Evolutionary conservation across 2,797 vertebrate species (phyloP).

Genomic region (Avahi laniger): DNA sequence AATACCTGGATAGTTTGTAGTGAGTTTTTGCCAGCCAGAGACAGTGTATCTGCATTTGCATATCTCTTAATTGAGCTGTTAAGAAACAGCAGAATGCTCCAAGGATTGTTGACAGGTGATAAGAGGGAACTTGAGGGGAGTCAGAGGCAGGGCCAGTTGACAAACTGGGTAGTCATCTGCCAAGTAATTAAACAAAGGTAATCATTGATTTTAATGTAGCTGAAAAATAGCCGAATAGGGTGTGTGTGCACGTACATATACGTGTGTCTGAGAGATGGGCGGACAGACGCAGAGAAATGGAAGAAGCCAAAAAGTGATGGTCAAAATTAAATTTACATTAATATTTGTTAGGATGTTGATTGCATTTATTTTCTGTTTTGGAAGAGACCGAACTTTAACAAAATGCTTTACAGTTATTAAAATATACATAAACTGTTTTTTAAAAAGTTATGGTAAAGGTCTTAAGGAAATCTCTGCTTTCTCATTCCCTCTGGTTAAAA

Average conservation of each 20-base stretch:
- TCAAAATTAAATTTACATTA: conserved; percentile 6
- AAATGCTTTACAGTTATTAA: conserved; percentile 59
- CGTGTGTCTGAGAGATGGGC: background rate
- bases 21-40: background rate
- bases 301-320: background rate
- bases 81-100: background rate
- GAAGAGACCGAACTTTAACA: conserved; percentile 52
- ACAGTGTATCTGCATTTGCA: background rate
- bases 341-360: background rate
- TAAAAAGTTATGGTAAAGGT: conserved; percentile 33
- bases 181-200: conserved; percentile 26
- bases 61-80: background rate
- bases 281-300: background rate
- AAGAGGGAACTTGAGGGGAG: background rate
- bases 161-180: background rate
- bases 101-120: background rate
- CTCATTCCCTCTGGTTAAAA: conserved; percentile 40
- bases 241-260: background rate
- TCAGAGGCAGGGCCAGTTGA: background rate
- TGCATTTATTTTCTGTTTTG: conserved; percentile 30
- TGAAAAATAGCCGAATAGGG: background rate
- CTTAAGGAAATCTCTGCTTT: conserved; percentile 24
- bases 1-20: background rate
- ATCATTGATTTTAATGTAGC: background rate
- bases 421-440: background rate